phyloP scores from a whole-genome alignment of 2,113 vertebrate genomes.

The Malurus alboscapulatus region DNA sequence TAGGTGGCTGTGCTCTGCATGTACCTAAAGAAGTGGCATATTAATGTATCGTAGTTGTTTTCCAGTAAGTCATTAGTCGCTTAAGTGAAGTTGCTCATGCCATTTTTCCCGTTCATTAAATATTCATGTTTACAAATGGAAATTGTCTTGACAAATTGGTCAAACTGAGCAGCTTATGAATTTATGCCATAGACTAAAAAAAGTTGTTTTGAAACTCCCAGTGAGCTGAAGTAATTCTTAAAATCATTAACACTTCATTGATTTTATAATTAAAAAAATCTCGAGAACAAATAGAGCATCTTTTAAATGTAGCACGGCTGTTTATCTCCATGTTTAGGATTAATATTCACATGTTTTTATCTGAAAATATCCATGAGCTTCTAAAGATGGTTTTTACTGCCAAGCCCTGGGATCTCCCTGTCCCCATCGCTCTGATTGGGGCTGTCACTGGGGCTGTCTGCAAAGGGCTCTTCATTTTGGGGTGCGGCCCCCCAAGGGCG shows the following conservation, averaged over 20 bases:
- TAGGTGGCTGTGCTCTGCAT: slow-evolving; percentile 2
- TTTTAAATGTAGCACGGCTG: slow-evolving; percentile 22
- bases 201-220: slow-evolving; percentile 63
- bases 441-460: rapidly evolving
- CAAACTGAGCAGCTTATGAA: slow-evolving; percentile 72
- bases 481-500: background rate
- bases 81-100: slow-evolving; percentile 68
- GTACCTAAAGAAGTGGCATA: slow-evolving; percentile 29
- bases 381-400: background rate
- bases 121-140: slow-evolving; percentile 81
- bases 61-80: slow-evolving; percentile 74
- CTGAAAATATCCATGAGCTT: background rate
- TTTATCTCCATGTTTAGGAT: slow-evolving; percentile 37
- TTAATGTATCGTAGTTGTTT: slow-evolving; percentile 57
- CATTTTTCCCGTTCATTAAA: slow-evolving; percentile 76
- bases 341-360: background rate
- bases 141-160: slow-evolving; percentile 75
- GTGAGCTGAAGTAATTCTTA: slow-evolving; percentile 61
- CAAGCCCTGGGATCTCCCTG: background rate
- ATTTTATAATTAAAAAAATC: slow-evolving; percentile 77
- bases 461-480: no score
- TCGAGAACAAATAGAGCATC: slow-evolving; percentile 65
- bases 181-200: slow-evolving; percentile 63
- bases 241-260: slow-evolving; percentile 75
- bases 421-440: background rate